Conservation (phyloP, 2,113 vertebrate genomes). For the Pterocles orientalis region DNA sequence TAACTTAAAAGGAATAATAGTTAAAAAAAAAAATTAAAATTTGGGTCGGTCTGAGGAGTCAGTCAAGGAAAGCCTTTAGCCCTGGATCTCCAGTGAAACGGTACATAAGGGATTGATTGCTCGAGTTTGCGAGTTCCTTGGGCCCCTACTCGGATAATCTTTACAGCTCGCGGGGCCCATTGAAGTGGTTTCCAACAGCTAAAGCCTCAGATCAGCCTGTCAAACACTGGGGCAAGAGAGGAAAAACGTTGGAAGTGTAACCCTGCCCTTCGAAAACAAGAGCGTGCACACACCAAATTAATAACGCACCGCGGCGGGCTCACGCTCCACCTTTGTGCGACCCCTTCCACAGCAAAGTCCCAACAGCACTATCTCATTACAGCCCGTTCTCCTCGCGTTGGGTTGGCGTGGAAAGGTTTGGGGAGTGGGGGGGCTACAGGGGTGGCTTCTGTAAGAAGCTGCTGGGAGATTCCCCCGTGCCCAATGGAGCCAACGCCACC, state of each 20-base stretch:
- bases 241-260: background rate
- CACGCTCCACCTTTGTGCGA: background rate
- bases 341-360: background rate
- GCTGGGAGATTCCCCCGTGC: too few species aligned
- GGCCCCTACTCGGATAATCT: constrained; percentile 20
- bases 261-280: background rate
- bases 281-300: background rate
- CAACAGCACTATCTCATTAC: background rate
- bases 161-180: background rate
- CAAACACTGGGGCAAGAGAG: background rate
- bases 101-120: constrained; percentile 36
- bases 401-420: too few species aligned
- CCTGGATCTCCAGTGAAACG: background rate
- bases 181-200: constrained; percentile 50
- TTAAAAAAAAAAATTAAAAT: background rate
- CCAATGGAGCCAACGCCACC: too few species aligned
- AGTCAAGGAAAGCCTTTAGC: background rate
- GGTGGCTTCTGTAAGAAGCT: too few species aligned
- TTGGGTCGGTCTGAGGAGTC: background rate
- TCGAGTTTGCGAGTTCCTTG: background rate
- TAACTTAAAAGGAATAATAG: background rate
- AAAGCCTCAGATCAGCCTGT: constrained; percentile 30
- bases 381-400: background rate
- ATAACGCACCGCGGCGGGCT: accelerated
- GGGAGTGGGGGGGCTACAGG: too few species aligned